Evolutionary conservation across 2,888 invertebrate genomes (phyloP).

Genomic region (Iselma pallidipennis): DNA sequence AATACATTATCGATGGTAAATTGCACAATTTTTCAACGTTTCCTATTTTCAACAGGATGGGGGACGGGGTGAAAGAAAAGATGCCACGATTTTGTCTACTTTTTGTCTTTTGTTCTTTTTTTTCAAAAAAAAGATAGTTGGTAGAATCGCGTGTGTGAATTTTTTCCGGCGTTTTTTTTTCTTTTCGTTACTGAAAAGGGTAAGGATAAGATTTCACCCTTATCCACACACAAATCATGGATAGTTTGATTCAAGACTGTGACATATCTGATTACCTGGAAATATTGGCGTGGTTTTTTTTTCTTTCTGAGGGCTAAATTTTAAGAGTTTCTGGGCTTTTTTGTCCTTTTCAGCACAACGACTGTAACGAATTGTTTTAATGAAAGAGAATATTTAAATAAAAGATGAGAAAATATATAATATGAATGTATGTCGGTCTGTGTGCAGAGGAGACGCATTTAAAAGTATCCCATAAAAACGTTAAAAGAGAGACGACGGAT

Average conservation of each 20-base stretch:
- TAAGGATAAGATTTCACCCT: not conserved
- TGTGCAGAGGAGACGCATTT: not conserved
- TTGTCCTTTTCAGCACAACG: too few relatives aligned
- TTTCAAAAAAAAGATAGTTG: too few relatives aligned
- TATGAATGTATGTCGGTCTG: not conserved
- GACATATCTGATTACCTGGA: not conserved
- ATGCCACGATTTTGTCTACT: too few relatives aligned
- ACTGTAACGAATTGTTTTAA: not conserved
- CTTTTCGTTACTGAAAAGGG: too few relatives aligned
- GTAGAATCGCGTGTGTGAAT: too few relatives aligned
- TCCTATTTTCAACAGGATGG: not conserved
- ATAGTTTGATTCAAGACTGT: not conserved
- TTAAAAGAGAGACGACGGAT: not conserved
- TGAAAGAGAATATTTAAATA: not conserved
- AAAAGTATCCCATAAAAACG: not conserved
- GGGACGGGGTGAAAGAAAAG: too few relatives aligned
- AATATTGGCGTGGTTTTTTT: too few relatives aligned
- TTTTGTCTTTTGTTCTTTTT: too few relatives aligned
- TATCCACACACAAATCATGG: not conserved
- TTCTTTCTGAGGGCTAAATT: too few relatives aligned
- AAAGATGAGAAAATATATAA: not conserved
- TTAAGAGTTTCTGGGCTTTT: too few relatives aligned
- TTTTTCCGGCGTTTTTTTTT: too few relatives aligned
- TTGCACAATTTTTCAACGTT: slow-evolving; percentile 29
- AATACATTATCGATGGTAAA: slow-evolving; percentile 26